Base-by-base conservation (phyloP, 2,888 invertebrate genomes). In the Epistrophe grossulariae region DNA sequence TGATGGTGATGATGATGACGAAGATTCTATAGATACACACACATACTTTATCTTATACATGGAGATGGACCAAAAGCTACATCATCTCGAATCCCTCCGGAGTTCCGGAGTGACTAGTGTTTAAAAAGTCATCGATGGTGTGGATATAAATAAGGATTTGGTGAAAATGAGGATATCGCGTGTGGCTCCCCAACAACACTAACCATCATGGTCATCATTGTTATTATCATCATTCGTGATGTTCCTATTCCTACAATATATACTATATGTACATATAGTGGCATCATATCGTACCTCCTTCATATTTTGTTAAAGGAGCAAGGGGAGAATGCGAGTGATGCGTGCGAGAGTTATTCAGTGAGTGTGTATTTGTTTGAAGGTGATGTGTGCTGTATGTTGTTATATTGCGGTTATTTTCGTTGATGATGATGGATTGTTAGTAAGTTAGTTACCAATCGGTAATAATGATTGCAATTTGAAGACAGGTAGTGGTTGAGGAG, bases 111-210 rank as follows among this genome's bases (percentile, higher is more conserved):
- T 52, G 55, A 73, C 83, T 76, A 87, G 87, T 87, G 83, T 83
- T 87, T 83, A 87, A 87, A 83, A 87, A 87, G 87, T 87, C 87
- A 83, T 87, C 87, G 79, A 87, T 87, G 83, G 87, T 79, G 87
- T 83, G 87, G 83, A 87, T 87, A 87, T 87, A 87, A 87, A 87
- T 87, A 87, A 87, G 87, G 87, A 87, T 87, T 87, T 87, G 87
- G 83, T 87, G 87, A 87, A 87, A 87, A 87, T 87, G 87, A 76
- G 87, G 60, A 83, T 87, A 87, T 87, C 83, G 87, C 87, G 87
- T 87, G 87, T 79, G 83, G 87, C 70, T 70, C 8, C 52, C 24
- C 38, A 55, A 43, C 70, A 11, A 66, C 62, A 45, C 5, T 66
- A 24, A 17, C 35, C 50, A 68, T 55, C 62, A 57, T 73, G 73